These are phyloP conservation scores for Saxicola maurus DNA, from an alignment of 2,797 vertebrate genomes.

Conservation along the genomic window DNA sequence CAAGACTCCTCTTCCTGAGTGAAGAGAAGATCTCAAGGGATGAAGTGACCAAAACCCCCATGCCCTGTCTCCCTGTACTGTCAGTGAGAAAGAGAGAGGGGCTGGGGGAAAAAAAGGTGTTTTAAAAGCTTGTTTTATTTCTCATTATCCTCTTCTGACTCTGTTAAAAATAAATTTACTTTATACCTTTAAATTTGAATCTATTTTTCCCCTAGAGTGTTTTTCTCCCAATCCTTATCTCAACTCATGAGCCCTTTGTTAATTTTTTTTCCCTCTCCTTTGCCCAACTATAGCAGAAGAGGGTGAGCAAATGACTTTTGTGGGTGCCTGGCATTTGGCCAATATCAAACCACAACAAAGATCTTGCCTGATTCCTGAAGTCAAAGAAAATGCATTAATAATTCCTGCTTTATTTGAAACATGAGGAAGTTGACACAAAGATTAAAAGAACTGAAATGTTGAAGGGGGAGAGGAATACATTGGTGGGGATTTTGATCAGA, in stretches of 20 bases:
- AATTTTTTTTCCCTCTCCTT: neutral
- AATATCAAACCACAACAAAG: neutral
- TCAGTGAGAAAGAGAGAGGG: neutral
- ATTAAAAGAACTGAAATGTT: neutral
- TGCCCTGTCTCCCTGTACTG: neutral
- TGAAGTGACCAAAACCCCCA: neutral
- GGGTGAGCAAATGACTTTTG: neutral
- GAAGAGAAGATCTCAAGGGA: neutral
- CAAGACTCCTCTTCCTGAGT: neutral
- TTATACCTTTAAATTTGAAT: neutral
- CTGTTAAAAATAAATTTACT: neutral
- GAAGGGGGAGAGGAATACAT: neutral
- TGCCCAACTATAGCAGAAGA: neutral
- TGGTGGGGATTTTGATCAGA: neutral
- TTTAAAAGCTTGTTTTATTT: neutral
- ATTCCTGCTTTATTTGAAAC: neutral
- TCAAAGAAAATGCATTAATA: neutral
- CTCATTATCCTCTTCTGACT: neutral
- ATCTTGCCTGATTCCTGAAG: neutral
- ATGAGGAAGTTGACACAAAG: neutral
- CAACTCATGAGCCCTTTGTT: neutral
- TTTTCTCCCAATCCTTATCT: neutral
- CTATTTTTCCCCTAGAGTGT: neutral
- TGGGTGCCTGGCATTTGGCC: neutral
- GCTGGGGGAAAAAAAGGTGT: neutral